Evolutionary conservation across 2,113 vertebrate species (phyloP).

Genomic region (Danio rerio): GRCz12tu NC_133192.1:38151001-38151500

Average conservation of each 20-base stretch:
- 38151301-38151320: conserved; percentile 76
- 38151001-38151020: no score
- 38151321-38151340: conserved; percentile 81
- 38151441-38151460: conserved; percentile 79
- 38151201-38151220: conserved; percentile 12
- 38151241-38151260: conserved; percentile 64
- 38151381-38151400: conserved; percentile 74
- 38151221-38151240: conserved; percentile 49
- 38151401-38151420: conserved; percentile 81
- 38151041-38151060: not conserved
- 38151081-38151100: not conserved
- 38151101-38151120: conserved; percentile 5
- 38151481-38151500: conserved; percentile 71
- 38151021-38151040: not conserved
- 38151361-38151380: conserved; percentile 84
- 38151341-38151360: conserved; percentile 78
- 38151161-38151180: not conserved
- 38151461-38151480: conserved; percentile 78
- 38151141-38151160: not conserved
- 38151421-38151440: conserved; percentile 76
- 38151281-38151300: conserved; percentile 66
- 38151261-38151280: conserved; percentile 61
- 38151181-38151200: conserved; percentile 6
- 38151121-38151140: conserved; percentile 4
- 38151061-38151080: not conserved